Base-by-base conservation (phyloP, 1,140 invertebrate genomes). In the Drosophila sucinea region DNA sequence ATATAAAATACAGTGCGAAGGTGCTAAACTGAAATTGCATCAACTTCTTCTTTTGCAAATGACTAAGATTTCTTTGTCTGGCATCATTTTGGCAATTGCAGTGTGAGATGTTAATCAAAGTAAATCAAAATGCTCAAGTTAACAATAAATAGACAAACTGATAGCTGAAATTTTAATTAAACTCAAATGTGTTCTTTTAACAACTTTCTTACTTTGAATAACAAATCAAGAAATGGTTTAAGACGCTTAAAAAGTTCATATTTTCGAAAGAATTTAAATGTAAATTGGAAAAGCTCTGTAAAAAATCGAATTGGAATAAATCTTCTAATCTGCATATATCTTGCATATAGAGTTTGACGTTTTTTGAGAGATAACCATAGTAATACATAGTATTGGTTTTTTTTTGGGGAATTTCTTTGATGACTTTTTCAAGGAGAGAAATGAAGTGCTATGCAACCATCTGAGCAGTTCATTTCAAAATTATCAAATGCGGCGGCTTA, bases 401-500 rank as follows among this genome's bases (percentile, higher is more conserved):
- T 35, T 35, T 38, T 30, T 30, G 1, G 30, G 35, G 3, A 38
- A 38, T 38, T 38, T 7, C 10, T 38, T 38, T 38, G 10, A 38
- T 38, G 35, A 10, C 10, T 38, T 38, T 38, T 38, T 3, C 35
- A 10, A 38, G 8, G 35, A 38, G 35, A 38, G 3, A 38, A 3
- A 38, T 38, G 35, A 38, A 38, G 35, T 38, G 35, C 35, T 51
- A 64, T 27, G 60, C 61, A 66, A 70, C 72, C 66, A 73, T 25
- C 23, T 47, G 44, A 3, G 6, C 44, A 73, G 55, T 51, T 33
- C 51, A 60, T 58, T 73, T 44, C 65, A 69, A 69, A 29, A 76
- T 76, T 73, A 79, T 80, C 75, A 79, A 57, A 38, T 57, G 62
- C 72, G 7, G 41, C 41, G 35, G 71, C 73, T 57, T 66, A 64